Base-by-base conservation (phyloP, 92 coral and sea anemone species). In the Blastomussa wellsi region DNA sequence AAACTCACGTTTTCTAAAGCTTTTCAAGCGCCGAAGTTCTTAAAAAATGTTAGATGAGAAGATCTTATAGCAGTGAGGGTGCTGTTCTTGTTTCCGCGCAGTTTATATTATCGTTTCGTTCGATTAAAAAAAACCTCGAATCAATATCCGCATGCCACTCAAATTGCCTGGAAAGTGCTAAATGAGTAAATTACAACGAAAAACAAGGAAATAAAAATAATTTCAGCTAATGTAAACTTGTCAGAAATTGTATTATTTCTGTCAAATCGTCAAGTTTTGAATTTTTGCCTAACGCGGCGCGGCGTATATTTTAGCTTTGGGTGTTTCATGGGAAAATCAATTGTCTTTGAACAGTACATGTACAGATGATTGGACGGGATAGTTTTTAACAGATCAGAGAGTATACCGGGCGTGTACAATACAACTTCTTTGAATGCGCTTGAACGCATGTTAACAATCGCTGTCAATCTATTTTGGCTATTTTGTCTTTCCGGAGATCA, bases 81-180 rank as follows among this genome's bases (percentile, higher is more conserved):
- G 51, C 22, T 20, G 11, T 20, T 9, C 31, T 17, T 80, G 42
- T 44, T 33, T 66, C 64, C 76, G 64, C 76, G 49, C 33, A 29
- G 31, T 22, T 65, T 44, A 44, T 44, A 31, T 79, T 80, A 28
- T 66, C 29, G 36, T 80, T 82, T 51, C 38, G 36, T 35, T 24
- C 38, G 22, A 41, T 82, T 83, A 6, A 59, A 13, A 48, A 51
- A 36, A 82, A 33, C 17, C 41, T 77, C 59, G 16, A 26, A 20
- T 59, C 64, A 64, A 83, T 74, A 83, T 83, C 87, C 80, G 31
- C 7, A 33, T 73, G 87, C 59, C 80, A 83, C 24, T 74, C 80
- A 39, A 59, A 75, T 55, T 57, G 79, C 39, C 71, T 24, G 38
- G 57, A 55, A 82, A n/a, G 22, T 66, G 74, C 62, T 47, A 41